Conservation (phyloP, 1,140 invertebrate species). For the Ceratina australensis region DNA sequence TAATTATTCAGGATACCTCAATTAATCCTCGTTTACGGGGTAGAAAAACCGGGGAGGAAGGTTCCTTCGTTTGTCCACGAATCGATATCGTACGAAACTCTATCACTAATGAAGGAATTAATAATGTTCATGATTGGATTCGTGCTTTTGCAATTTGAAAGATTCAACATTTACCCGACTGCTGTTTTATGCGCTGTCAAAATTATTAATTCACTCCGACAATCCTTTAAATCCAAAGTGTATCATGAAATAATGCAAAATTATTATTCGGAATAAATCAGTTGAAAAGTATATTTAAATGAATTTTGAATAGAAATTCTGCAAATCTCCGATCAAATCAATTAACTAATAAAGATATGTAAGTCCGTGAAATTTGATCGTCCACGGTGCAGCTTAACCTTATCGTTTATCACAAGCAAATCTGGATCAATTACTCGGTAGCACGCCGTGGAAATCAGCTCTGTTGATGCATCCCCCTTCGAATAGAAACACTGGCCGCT, state of each 20-base stretch:
- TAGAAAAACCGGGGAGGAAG: background rate
- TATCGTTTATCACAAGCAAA: background rate
- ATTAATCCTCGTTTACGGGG: background rate
- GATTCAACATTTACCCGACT: too few relatives aligned
- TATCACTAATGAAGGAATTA: background rate
- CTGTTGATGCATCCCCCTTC: conserved; percentile 11
- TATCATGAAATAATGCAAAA: too few relatives aligned
- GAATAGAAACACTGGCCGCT: conserved; percentile 37
- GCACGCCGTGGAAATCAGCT: background rate
- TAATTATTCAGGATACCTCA: conserved; percentile 28
- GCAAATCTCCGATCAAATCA: too few relatives aligned
- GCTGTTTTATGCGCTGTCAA: too few relatives aligned
- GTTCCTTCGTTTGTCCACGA: conserved; percentile 3
- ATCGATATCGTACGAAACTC: background rate
- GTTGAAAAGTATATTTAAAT: too few relatives aligned
- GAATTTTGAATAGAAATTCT: too few relatives aligned
- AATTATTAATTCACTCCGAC: too few relatives aligned
- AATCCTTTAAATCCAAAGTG: too few relatives aligned
- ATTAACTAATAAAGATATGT: too few relatives aligned
- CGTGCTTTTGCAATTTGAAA: background rate
- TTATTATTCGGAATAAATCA: too few relatives aligned
- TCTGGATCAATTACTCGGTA: conserved; percentile 2
- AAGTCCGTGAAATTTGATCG: background rate
- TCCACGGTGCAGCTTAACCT: background rate
- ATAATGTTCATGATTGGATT: background rate